Conservation (phyloP, 2,797 vertebrate species). For the Takifugu ocellatus region DNA sequence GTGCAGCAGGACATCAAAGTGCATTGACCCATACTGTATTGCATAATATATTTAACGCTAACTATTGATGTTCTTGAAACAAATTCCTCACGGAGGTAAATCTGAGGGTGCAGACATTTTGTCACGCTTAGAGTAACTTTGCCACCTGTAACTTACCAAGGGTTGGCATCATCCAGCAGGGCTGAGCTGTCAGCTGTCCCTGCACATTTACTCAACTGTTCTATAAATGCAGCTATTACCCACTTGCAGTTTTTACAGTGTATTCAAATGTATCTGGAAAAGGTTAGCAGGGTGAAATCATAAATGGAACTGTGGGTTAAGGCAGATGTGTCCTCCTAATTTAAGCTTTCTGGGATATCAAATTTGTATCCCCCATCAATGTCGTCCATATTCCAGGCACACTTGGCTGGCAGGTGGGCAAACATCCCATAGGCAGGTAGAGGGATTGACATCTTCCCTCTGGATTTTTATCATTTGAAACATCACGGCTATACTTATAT, state of each 20-base stretch:
- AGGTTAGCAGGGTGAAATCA: constrained; percentile 19
- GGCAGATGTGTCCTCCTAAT: constrained; percentile 37
- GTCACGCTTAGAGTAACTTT: not conserved
- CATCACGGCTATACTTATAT: constrained; percentile 44
- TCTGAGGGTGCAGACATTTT: not conserved
- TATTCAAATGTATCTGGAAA: constrained; percentile 3
- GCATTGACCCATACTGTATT: too few relatives aligned
- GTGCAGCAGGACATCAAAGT: too few relatives aligned
- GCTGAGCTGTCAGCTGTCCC: too few relatives aligned
- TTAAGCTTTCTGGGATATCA: constrained; percentile 57
- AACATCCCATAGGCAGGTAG: constrained; percentile 28
- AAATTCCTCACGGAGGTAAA: not conserved
- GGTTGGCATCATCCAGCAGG: too few relatives aligned
- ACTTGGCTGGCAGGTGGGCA: constrained; percentile 12
- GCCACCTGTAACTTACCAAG: too few relatives aligned
- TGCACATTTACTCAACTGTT: too few relatives aligned
- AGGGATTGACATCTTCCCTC: constrained; percentile 29
- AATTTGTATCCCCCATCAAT: constrained; percentile 52
- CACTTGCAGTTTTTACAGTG: not conserved
- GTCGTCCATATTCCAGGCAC: constrained; percentile 40
- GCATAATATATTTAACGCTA: too few relatives aligned
- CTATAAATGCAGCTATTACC: too few relatives aligned
- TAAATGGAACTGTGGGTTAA: constrained; percentile 18
- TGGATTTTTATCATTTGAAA: constrained; percentile 31
- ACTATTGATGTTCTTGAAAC: too few relatives aligned